Conservation (phyloP, 1,140 invertebrate species). For the Ctenoplectra terminalis region DNA sequence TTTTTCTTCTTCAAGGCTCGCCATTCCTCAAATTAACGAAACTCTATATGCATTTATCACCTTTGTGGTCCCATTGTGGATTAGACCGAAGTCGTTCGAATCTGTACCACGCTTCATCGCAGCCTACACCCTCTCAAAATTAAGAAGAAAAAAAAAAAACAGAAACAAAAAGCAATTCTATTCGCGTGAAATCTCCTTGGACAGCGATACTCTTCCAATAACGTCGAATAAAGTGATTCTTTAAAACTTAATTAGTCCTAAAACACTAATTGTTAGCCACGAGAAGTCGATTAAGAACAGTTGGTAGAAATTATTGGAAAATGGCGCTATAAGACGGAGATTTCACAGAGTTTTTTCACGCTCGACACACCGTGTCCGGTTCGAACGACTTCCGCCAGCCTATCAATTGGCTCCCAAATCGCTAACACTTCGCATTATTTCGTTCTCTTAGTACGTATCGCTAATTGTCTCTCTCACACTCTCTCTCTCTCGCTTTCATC, state of each 20-base stretch:
- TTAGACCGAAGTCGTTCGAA: constrained; percentile 74
- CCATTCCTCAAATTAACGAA: constrained; percentile 54
- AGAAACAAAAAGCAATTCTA: background rate
- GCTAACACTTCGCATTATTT: constrained; percentile 51
- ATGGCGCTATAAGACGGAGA: background rate
- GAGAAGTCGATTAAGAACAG: background rate
- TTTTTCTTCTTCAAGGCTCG: constrained; percentile 45
- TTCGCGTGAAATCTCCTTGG: background rate
- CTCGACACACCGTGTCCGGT: background rate
- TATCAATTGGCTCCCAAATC: constrained; percentile 80
- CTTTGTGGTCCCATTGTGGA: constrained; percentile 77
- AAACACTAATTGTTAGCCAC: background rate
- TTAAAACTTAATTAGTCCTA: background rate
- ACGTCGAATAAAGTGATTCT: background rate
- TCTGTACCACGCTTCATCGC: background rate
- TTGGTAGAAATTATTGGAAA: too few species aligned
- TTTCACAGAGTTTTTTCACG: background rate
- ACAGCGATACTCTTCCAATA: background rate
- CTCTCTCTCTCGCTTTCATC: constrained; percentile 16
- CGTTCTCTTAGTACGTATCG: constrained; percentile 58
- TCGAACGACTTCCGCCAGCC: constrained; percentile 75
- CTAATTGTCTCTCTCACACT: constrained; percentile 34
- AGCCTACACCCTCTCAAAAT: background rate
- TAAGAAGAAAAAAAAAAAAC: background rate
- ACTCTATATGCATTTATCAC: constrained; percentile 73